phyloP scores from a whole-genome alignment of 2,888 invertebrate species.

The Hylaea fasciaria region DNA sequence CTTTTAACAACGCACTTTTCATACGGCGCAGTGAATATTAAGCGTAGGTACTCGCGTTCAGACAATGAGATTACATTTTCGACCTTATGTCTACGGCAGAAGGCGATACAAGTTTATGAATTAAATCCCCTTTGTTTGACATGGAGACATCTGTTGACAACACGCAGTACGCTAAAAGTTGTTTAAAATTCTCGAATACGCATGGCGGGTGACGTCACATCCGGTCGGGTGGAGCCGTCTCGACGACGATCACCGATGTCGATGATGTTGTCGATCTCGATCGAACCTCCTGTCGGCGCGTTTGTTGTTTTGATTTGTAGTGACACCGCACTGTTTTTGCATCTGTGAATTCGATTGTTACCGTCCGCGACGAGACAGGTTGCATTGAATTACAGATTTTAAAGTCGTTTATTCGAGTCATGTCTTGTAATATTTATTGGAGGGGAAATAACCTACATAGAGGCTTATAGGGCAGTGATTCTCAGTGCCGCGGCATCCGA shows the following conservation, averaged over 20 bases:
- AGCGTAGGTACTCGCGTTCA: slow-evolving; percentile 55
- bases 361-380: slow-evolving; percentile 38
- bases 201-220: slow-evolving; percentile 78
- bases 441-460: slow-evolving; percentile 22
- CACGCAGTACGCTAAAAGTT: slow-evolving; percentile 74
- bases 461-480: slow-evolving; percentile 14
- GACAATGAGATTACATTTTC: slow-evolving; percentile 45
- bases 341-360: slow-evolving; percentile 61
- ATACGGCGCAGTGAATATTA: slow-evolving; percentile 76
- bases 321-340: slow-evolving; percentile 66
- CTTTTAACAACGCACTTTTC: slow-evolving; percentile 71
- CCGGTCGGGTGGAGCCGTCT: slow-evolving; percentile 54
- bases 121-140: slow-evolving; percentile 48
- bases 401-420: slow-evolving; percentile 20
- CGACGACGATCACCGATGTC: slow-evolving; percentile 40
- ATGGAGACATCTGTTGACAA: slow-evolving; percentile 74
- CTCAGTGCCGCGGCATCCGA: slow-evolving; percentile 37
- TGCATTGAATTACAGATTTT: slow-evolving; percentile 40
- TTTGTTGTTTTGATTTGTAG: slow-evolving; percentile 80
- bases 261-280: slow-evolving; percentile 73
- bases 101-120: slow-evolving; percentile 50
- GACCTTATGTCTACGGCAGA: slow-evolving; percentile 53
- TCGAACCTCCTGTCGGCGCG: slow-evolving; percentile 78
- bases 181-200: slow-evolving; percentile 83
- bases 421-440: slow-evolving; percentile 16